These are phyloP conservation scores for Nasonovia ribisnigri DNA, from an alignment of 2,888 invertebrate genomes.

Conservation along the genomic window DNA sequence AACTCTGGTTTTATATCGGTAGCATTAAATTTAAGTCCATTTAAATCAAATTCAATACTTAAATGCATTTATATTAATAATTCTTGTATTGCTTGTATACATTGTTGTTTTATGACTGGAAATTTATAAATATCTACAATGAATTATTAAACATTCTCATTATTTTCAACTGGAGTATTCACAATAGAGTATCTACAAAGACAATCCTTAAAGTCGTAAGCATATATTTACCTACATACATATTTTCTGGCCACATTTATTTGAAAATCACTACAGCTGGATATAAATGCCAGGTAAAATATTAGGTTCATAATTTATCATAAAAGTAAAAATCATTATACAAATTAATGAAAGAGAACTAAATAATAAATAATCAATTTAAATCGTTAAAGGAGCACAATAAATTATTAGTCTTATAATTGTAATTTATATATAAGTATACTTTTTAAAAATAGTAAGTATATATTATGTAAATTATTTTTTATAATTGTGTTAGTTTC, in stretches of 20 bases:
- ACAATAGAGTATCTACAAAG: background rate
- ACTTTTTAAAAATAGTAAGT: background rate
- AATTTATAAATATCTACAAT: background rate
- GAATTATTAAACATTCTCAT: background rate
- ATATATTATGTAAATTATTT: background rate
- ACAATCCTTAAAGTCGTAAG: background rate
- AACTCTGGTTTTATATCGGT: background rate
- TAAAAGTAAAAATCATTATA: background rate
- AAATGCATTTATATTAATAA: background rate
- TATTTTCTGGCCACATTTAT: background rate
- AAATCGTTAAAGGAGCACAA: background rate
- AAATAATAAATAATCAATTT: background rate
- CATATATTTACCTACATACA: background rate
- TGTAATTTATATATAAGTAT: background rate
- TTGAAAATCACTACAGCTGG: background rate
- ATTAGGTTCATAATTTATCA: background rate
- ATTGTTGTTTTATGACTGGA: background rate
- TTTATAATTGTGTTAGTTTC: background rate
- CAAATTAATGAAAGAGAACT: background rate
- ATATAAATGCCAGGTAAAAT: background rate
- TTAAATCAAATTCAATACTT: background rate
- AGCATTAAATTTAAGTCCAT: background rate
- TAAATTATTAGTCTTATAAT: background rate
- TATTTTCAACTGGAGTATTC: background rate
- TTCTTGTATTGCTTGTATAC: too few relatives aligned